Evolutionary conservation across 2,113 vertebrate species (phyloP), one percentile per base, ranked within the genome.

Genomic region (Calyptommatus sinebrachiatus): DNA sequence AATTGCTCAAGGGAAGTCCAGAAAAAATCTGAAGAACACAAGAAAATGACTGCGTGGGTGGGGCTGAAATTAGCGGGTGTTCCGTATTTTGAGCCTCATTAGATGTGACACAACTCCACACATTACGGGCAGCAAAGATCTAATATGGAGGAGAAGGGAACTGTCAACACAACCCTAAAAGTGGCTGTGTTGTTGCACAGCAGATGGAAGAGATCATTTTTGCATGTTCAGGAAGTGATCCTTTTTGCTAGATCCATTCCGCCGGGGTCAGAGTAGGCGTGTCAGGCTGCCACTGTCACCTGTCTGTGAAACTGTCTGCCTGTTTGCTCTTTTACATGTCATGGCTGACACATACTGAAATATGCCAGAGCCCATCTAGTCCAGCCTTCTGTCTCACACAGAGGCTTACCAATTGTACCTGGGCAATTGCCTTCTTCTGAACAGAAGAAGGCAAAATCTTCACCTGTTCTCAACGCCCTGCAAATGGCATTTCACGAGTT

Each of bases 11-110:
- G 83, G 84, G 73, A 86, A 89, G 83, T 84, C 45, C 48, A 87
- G 83, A 12, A 88, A 89, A 88, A 91, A n/a, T n/a, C 88, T 92
- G 80, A 87, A 88, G 82, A 85, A 88, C 87, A 80, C 60, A 0
- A 77, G 73, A 31, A 60, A 70, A 74, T 73, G 9, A 12, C 45
- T 22, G 10, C 11, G 28, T 7, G n/a, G 8, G 5, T 46, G n/a
- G 11, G 45, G 11, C 35, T 26, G 63, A 28, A 79, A 78, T 48
- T 35, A 20, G 46, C n/a, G 53, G 67, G 26, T 84, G 11, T 73
- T 1, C 28, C 28, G 0, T 63, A 65, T 80, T 90, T 78, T 22
- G 66, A 1, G 81, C 61, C 84, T 48, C 65, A 61, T 35, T 48
- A 79, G 60, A 76, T 87, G 80, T 20, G 68, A 67, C 69, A 71